Percentiles rank a stretch among this genome's conserved stretches.
phyloP scores from a whole-genome alignment of 2,888 invertebrate species.

The Scelioninae gen. 1 region DNA sequence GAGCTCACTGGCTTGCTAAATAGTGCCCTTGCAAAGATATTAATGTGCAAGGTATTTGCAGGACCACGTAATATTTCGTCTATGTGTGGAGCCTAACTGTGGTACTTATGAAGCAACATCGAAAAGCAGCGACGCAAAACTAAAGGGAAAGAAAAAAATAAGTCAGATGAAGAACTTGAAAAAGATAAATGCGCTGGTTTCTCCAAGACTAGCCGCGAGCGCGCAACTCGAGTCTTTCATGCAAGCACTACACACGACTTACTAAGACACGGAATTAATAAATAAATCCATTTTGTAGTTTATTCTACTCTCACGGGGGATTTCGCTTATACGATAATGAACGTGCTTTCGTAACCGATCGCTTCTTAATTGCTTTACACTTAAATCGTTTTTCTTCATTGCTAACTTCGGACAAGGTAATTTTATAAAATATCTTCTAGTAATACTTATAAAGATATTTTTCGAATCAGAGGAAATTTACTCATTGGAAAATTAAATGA shows the following conservation, averaged over 20 bases:
- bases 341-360: conserved; percentile 25
- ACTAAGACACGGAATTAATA: conserved; percentile 37
- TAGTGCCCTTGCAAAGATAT: conserved; percentile 29
- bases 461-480: too few relatives aligned
- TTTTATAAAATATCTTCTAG: too few relatives aligned
- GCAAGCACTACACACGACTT: conserved; percentile 23
- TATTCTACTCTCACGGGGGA: conserved; percentile 33
- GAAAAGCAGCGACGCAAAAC: not conserved
- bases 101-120: conserved; percentile 21
- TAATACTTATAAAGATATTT: too few relatives aligned
- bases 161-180: not conserved
- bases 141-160: not conserved
- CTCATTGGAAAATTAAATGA: too few relatives aligned
- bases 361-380: conserved; percentile 5
- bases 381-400: not conserved
- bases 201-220: conserved; percentile 24
- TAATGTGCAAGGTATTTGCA: conserved; percentile 31
- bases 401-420: too few relatives aligned
- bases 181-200: not conserved
- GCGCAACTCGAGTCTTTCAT: not conserved
- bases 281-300: conserved; percentile 36
- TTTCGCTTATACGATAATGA: conserved; percentile 27
- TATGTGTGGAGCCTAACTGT: conserved; percentile 1
- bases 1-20: conserved; percentile 30
- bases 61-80: conserved; percentile 31